Evolutionary conservation across 2,113 vertebrate genomes (phyloP).

Genomic region (Nycticryphes semicollaris): DNA sequence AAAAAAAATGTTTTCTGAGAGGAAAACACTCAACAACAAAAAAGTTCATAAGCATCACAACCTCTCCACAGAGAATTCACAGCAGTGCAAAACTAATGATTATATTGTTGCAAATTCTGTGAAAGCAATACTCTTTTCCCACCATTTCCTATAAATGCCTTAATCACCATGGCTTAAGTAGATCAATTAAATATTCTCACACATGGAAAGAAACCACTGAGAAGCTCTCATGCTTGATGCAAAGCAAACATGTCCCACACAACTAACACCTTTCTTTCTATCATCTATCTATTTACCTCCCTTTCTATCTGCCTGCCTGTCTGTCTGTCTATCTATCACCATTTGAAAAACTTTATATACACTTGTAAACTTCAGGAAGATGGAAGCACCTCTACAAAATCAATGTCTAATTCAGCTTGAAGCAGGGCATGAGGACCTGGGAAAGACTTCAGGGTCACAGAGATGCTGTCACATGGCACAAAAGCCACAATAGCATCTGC

Average conservation of each 20-base stretch:
- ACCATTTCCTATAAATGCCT: not conserved
- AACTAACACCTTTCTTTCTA: too few relatives aligned
- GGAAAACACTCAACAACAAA: not conserved
- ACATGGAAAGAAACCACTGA: rapidly evolving
- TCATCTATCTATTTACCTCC: not conserved
- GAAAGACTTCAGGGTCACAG: not conserved
- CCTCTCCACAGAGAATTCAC: not conserved
- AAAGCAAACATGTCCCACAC: not conserved
- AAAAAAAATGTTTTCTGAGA: not conserved
- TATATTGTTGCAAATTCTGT: not conserved
- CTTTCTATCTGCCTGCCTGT: rapidly evolving
- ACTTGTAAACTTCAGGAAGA: not conserved
- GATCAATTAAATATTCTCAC: not conserved
- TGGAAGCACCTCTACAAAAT: not conserved
- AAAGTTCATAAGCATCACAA: not conserved
- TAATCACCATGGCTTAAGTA: not conserved
- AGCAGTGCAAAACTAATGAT: not conserved
- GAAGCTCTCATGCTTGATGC: not conserved
- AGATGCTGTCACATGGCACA: rapidly evolving
- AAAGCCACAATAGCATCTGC: not conserved
- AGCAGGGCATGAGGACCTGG: not conserved
- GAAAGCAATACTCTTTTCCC: not conserved
- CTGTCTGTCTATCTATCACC: not conserved
- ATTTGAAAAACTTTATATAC: not conserved
- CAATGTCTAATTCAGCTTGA: not conserved